These are phyloP conservation scores for Percopsis omiscomaycus DNA, from an alignment of 2,797 vertebrate species.

Conservation along the genomic window DNA sequence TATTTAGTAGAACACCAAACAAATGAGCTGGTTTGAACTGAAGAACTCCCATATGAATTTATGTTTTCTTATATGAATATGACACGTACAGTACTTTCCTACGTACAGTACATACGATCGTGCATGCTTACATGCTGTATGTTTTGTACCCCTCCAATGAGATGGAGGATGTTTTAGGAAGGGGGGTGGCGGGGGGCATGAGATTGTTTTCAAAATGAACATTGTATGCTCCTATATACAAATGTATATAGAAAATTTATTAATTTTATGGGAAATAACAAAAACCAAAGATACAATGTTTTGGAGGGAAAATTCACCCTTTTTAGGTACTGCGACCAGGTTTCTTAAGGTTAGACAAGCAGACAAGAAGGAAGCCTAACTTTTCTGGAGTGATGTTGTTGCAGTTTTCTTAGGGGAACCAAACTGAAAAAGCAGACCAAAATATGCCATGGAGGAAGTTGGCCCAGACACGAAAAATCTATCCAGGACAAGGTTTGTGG, in stretches of 20 bases:
- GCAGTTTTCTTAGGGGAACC: slow-evolving; percentile 26
- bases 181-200: too few relatives aligned
- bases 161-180: too few relatives aligned
- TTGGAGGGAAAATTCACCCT: background rate
- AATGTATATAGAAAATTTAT: background rate
- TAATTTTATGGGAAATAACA: background rate
- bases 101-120: too few relatives aligned
- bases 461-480: slow-evolving; percentile 29
- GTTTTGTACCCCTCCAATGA: too few relatives aligned
- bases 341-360: slow-evolving; percentile 14
- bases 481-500: slow-evolving; percentile 21
- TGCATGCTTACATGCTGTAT: too few relatives aligned
- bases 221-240: too few relatives aligned
- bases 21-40: slow-evolving; percentile 24
- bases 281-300: background rate
- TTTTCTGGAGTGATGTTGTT: slow-evolving; percentile 6
- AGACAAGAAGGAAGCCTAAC: background rate
- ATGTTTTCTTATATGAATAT: background rate
- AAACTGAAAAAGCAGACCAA: slow-evolving; percentile 52
- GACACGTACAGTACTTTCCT: background rate
- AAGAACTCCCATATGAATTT: slow-evolving; percentile 13
- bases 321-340: background rate
- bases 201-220: too few relatives aligned
- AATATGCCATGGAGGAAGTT: slow-evolving; percentile 49
- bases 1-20: slow-evolving; percentile 2